These are phyloP conservation scores for Eupithecia tripunctaria DNA, from an alignment of 2,888 invertebrate genomes.

Conservation along the genomic window DNA sequence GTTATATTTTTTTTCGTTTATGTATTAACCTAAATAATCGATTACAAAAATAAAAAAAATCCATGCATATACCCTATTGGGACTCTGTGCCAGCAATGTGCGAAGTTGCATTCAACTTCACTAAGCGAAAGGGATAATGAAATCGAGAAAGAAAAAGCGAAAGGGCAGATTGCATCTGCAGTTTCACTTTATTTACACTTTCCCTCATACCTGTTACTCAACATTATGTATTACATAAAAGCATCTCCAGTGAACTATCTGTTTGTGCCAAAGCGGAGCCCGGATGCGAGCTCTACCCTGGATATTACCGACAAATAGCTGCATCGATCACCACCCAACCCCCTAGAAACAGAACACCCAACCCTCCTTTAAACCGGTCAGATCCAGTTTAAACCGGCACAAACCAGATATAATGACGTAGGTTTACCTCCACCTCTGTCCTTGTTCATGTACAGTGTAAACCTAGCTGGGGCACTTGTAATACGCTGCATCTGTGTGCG, in stretches of 20 bases:
- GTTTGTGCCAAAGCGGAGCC: background rate
- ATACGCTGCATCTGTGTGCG: background rate
- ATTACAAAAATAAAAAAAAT: too few relatives aligned
- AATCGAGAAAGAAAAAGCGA: too few relatives aligned
- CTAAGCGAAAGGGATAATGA: too few relatives aligned
- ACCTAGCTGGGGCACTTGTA: background rate
- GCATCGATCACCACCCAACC: background rate
- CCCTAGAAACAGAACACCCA: background rate
- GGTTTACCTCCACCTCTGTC: background rate
- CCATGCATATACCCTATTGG: too few relatives aligned
- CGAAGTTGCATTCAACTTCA: too few relatives aligned
- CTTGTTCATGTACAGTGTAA: background rate
- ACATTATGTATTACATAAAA: background rate
- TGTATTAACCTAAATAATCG: too few relatives aligned
- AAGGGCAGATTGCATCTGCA: background rate
- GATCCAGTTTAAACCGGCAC: background rate
- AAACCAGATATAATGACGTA: background rate
- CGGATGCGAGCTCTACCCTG: background rate
- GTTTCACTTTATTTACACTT: constrained; percentile 1
- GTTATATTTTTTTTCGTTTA: too few relatives aligned
- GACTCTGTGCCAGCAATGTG: too few relatives aligned
- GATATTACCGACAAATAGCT: background rate
- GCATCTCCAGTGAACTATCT: background rate
- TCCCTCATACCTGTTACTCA: constrained; percentile 9
- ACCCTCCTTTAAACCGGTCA: background rate